A percentile compares a stretch with the other conserved stretches of the same genome.
These are phyloP conservation scores for Clostera curtula DNA, from an alignment of 2,888 invertebrate genomes.

Conservation along the genomic window DNA sequence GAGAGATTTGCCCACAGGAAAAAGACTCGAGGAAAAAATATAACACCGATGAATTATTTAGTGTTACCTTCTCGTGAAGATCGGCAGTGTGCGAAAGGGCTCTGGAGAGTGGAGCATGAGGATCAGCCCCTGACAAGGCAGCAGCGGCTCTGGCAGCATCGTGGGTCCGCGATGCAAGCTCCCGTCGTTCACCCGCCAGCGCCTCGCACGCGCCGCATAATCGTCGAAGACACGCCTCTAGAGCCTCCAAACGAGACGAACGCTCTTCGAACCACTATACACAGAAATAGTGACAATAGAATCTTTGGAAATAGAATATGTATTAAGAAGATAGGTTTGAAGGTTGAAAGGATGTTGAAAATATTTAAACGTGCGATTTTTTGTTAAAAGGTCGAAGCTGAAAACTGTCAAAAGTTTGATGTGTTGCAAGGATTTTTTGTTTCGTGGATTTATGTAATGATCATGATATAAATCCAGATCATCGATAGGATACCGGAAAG, in stretches of 20 bases:
- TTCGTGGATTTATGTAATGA: too few species aligned
- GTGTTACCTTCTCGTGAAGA: constrained; percentile 21
- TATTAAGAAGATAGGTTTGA: too few species aligned
- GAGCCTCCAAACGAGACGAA: constrained; percentile 89
- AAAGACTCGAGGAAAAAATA: too few species aligned
- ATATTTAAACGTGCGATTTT: too few species aligned
- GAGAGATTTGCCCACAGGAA: too few species aligned
- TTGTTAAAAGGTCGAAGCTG: too few species aligned
- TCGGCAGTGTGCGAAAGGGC: constrained; percentile 82
- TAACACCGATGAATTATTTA: too few species aligned
- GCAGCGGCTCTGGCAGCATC: constrained; percentile 91
- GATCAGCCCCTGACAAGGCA: constrained; percentile 91
- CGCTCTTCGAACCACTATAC: constrained; percentile 98
- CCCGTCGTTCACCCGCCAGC: constrained; percentile 89
- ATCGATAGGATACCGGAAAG: too few species aligned
- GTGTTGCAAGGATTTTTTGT: too few species aligned
- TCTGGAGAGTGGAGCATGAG: constrained; percentile 88
- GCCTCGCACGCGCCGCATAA: constrained; percentile 91
- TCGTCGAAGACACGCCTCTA: constrained; percentile 92
- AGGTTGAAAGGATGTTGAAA: too few species aligned
- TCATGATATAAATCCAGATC: too few species aligned
- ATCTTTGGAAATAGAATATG: not conserved
- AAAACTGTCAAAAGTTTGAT: too few species aligned
- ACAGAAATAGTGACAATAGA: not conserved
- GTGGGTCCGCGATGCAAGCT: constrained; percentile 85